phyloP scores from a whole-genome alignment of 2,888 invertebrate genomes.

The Agonopterix alstromeriana region DNA sequence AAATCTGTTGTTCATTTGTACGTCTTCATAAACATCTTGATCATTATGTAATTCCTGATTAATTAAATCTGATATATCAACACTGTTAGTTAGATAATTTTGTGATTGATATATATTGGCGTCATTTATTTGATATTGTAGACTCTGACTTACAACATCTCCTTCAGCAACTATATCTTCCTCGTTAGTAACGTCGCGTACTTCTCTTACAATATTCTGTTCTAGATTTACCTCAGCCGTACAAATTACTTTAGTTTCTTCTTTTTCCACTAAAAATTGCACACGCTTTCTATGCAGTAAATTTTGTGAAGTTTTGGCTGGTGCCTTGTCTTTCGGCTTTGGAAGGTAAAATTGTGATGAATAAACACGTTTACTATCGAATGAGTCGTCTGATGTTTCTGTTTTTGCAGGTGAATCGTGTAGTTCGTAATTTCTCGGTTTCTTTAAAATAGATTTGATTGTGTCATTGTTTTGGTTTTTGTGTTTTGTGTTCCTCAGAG shows the following conservation, averaged over 20 bases:
- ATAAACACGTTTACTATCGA: slow-evolving; percentile 47
- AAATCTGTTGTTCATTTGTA: slow-evolving; percentile 18
- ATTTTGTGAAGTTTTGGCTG: slow-evolving; percentile 36
- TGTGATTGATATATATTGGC: slow-evolving; percentile 14
- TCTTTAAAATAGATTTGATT: slow-evolving; percentile 79
- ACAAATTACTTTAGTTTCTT: slow-evolving; percentile 67
- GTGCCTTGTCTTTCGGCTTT: slow-evolving; percentile 62
- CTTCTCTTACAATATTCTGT: slow-evolving; percentile 36
- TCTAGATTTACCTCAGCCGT: slow-evolving; percentile 68
- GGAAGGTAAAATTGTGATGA: slow-evolving; percentile 80
- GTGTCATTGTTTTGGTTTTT: slow-evolving; percentile 54
- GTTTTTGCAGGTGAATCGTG: slow-evolving; percentile 36
- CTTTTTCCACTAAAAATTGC: slow-evolving; percentile 83
- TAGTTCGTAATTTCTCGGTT: slow-evolving; percentile 64
- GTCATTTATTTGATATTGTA: slow-evolving; percentile 24
- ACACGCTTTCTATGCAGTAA: slow-evolving; percentile 80
- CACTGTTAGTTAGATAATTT: slow-evolving; percentile 18
- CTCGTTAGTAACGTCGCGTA: slow-evolving; percentile 34
- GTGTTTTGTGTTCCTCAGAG: slow-evolving; percentile 39
- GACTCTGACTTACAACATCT: slow-evolving; percentile 57
- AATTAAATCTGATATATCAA: slow-evolving; percentile 32
- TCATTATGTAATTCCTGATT: slow-evolving; percentile 26
- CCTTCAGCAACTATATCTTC: slow-evolving; percentile 53
- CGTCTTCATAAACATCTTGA: slow-evolving; percentile 24
- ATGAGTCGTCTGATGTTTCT: slow-evolving; percentile 42